These are phyloP conservation scores for Cettia cetti DNA, from an alignment of 2,113 vertebrate genomes.

Conservation along the genomic window DNA sequence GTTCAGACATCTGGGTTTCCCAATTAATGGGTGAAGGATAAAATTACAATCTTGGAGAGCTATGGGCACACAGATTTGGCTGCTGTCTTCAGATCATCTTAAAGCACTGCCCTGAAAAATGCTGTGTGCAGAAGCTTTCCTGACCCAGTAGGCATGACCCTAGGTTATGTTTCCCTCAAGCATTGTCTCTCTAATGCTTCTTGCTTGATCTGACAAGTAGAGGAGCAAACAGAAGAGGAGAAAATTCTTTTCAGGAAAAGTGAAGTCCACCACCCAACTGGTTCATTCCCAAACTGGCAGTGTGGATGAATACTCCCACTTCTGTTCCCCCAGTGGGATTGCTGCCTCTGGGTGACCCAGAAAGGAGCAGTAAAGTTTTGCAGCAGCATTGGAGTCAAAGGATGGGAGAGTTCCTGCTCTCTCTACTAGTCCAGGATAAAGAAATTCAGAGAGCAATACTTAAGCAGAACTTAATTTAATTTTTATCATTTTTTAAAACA, in stretches of 20 bases:
- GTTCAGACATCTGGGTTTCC: neutral
- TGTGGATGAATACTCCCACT: fast-evolving
- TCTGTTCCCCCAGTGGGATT: neutral
- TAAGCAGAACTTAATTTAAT: neutral
- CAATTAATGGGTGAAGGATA: neutral
- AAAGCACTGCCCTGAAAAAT: neutral
- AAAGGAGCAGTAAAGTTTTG: neutral
- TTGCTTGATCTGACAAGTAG: neutral
- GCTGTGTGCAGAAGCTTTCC: neutral
- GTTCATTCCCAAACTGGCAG: neutral
- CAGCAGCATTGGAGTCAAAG: neutral
- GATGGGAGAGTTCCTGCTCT: fast-evolving
- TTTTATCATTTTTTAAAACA: neutral
- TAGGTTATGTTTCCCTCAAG: neutral
- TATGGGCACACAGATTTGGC: fast-evolving
- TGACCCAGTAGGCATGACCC: neutral
- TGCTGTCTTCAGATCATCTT: neutral
- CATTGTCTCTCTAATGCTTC: neutral
- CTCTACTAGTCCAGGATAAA: neutral
- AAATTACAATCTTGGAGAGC: neutral
- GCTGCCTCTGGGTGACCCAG: neutral
- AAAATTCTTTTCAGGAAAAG: neutral
- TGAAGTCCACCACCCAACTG: neutral
- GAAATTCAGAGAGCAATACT: neutral
- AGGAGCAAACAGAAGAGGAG: neutral